Evolutionary conservation across 2,113 vertebrate genomes (phyloP).

Genomic region (Sinocyclocheilus anshuiensis): DNA sequence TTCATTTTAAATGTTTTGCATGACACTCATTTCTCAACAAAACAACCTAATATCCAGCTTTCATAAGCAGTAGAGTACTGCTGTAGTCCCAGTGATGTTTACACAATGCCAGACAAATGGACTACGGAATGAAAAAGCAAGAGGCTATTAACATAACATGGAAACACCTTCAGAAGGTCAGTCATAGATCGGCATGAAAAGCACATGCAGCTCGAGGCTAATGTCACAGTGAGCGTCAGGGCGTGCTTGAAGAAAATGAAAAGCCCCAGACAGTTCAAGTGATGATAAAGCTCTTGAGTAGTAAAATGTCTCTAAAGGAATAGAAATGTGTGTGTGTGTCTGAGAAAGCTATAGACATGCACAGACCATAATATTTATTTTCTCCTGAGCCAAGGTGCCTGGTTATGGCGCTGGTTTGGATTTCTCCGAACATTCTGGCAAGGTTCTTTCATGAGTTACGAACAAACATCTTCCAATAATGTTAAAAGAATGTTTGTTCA

Average conservation of each 20-base stretch:
- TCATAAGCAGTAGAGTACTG: neutral
- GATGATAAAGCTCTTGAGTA: slow-evolving; percentile 44
- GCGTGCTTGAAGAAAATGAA: slow-evolving; percentile 25
- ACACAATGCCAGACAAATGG: slow-evolving; percentile 10
- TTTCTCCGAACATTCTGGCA: neutral
- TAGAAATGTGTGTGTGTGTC: neutral
- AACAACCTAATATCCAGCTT: neutral
- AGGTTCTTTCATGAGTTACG: neutral
- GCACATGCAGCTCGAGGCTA: neutral
- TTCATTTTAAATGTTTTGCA: neutral
- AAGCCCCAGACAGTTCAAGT: slow-evolving; percentile 34
- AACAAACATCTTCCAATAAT: neutral
- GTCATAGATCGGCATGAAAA: slow-evolving; percentile 12
- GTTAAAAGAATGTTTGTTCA: neutral
- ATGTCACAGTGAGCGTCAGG: slow-evolving; percentile 3
- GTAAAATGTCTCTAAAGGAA: slow-evolving; percentile 3
- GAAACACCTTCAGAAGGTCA: neutral
- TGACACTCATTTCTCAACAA: neutral
- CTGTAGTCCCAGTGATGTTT: neutral
- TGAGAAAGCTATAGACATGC: neutral
- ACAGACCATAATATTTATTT: neutral
- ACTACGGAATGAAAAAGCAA: neutral
- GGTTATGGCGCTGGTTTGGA: neutral
- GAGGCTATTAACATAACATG: slow-evolving; percentile 9
- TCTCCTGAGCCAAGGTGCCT: neutral